Conservation (phyloP, 2,888 invertebrate genomes). For the Iphiclides podalirius region DNA sequence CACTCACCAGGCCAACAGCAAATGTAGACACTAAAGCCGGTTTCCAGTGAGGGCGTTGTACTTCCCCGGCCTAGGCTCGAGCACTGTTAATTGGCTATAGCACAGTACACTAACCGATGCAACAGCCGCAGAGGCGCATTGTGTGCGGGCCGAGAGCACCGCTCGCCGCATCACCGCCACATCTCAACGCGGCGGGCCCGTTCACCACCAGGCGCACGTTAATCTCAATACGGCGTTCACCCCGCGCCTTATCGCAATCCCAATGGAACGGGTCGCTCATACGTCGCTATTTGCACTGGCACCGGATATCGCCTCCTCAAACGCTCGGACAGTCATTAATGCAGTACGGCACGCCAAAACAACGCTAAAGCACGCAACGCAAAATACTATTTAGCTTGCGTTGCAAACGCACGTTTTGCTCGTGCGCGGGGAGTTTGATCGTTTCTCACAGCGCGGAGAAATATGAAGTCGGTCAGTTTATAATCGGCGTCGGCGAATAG, state of each 20-base stretch:
- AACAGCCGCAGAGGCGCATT: constrained; percentile 77
- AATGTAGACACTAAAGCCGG: no score
- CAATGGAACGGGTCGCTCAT: constrained; percentile 29
- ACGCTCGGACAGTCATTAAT: constrained; percentile 41
- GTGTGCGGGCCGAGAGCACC: constrained; percentile 57
- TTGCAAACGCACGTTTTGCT: background rate
- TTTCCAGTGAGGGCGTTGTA: no score
- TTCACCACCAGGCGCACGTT: constrained; percentile 65
- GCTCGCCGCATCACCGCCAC: constrained; percentile 55
- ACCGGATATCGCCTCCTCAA: constrained; percentile 25
- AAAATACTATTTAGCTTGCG: constrained; percentile 8
- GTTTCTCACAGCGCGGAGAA: constrained; percentile 3
- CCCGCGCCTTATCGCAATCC: constrained; percentile 37
- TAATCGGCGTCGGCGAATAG: constrained; percentile 37
- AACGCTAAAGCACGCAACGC: constrained; percentile 1
- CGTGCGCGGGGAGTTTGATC: constrained; percentile 1
- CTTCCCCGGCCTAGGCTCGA: no score
- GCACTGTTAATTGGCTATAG: no score
- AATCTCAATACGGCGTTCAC: constrained; percentile 60
- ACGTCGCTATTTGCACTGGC: constrained; percentile 15
- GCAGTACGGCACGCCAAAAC: constrained; percentile 27
- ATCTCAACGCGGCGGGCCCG: constrained; percentile 50
- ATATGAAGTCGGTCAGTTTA: constrained; percentile 31
- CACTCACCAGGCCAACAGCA: no score
- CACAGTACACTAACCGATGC: constrained; percentile 64